Evolutionary conservation across 2,797 vertebrate species (phyloP), one percentile per base, ranked within the genome.

Genomic region (Toxotes lorentzi): DNA sequence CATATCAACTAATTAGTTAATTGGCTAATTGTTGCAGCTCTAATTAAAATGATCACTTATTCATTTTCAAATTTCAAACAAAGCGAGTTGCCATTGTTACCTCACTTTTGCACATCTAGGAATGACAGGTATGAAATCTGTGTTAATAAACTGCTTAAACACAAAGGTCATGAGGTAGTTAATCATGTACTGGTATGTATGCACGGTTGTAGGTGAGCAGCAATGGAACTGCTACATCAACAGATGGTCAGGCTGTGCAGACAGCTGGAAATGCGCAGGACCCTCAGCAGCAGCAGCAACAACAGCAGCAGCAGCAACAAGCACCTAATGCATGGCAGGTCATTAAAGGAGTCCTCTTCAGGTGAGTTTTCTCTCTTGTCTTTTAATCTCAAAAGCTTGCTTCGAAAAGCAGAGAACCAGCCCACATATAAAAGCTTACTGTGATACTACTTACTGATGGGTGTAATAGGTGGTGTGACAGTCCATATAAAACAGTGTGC

Each of bases 341-440:
- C 88, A 97, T 98, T 85, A 98, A 97, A 93, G 97, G 97, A 4
- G 97, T 98, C 62, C 94, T 98, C 72, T 98, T 98, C 92, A 97
- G 97, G 97, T 98, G 63, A 70, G 73, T 24, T 23, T 45, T 43
- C 64, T 5, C 30, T 61, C 69, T 68, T 41, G 7, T 53, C 4
- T 58, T 62, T 70, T 50, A 48, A 43, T 69, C 13, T 72, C 38
- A 5, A n/a, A 8, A 6, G 12, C 11, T 40, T 0, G 0, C 21
- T 70, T 2, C 62, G 11, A 24, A 21, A 47, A 71, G 17, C 5
- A 5, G 24, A 48, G 4, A 51, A 11, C n/a, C 43, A 54, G 16
- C 21, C 19, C 16, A 30, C 1, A 38, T 41, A 38, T 73, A 19
- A 54, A 72, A 11, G 19, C 35, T 43, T 2, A 5, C 4, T 65